These are phyloP conservation scores for Sinotaia quadrata DNA, from an alignment of 2,888 invertebrate species.

Conservation along the genomic window DNA sequence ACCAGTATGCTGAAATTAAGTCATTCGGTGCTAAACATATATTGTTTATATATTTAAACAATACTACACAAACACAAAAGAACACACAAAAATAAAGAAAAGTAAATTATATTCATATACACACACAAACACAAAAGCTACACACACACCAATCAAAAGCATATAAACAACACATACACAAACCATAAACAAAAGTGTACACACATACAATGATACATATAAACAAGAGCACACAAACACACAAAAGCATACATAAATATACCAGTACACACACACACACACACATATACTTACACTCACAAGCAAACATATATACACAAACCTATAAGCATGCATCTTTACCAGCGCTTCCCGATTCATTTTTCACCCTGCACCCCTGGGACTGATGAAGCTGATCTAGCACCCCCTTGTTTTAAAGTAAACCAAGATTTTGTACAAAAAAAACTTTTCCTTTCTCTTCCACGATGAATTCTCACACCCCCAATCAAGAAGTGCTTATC, in stretches of 20 bases:
- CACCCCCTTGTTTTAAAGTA: no score
- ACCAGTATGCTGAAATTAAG: no score
- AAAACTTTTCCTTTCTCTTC: no score
- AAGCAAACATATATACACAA: constrained; percentile 8
- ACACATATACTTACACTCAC: constrained; percentile 9
- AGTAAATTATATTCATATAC: no score
- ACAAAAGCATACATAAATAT: constrained; percentile 1
- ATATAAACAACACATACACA: not conserved
- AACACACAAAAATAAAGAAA: no score
- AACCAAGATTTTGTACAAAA: no score
- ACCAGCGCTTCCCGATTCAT: not conserved
- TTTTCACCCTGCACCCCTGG: not conserved
- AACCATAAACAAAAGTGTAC: not conserved
- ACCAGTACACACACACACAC: constrained; percentile 18
- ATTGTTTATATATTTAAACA: no score
- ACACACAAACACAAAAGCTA: not conserved
- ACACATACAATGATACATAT: not conserved
- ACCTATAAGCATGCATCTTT: not conserved
- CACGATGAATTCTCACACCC: no score
- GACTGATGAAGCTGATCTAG: no score
- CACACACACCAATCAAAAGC: not conserved
- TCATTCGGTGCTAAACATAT: no score
- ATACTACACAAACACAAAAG: no score
- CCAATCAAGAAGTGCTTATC: no score
- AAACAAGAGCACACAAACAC: not conserved